phyloP scores from a whole-genome alignment of 2,113 vertebrate species.

The Elachura formosa region DNA sequence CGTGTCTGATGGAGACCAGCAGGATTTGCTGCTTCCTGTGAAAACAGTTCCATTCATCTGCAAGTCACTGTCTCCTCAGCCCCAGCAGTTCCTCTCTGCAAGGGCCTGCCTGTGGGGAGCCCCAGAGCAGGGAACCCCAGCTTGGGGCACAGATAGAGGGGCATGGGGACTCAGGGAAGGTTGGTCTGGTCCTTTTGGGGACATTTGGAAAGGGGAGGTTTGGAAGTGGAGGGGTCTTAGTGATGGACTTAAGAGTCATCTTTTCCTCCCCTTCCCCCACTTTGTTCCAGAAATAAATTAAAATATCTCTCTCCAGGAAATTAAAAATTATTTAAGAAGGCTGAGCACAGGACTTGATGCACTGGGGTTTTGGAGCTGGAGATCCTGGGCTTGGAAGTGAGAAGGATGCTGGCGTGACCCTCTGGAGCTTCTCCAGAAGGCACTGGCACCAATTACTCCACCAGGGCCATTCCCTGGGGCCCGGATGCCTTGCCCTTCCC shows the following conservation, averaged over 20 bases:
- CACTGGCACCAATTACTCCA: background rate
- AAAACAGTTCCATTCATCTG: background rate
- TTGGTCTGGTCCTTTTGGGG: background rate
- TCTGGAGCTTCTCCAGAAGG: background rate
- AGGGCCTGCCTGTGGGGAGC: background rate
- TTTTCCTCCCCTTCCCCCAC: background rate
- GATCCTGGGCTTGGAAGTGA: background rate
- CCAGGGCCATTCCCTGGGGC: background rate
- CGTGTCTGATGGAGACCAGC: background rate
- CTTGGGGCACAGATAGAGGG: background rate
- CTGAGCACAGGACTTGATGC: background rate
- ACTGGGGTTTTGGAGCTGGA: background rate
- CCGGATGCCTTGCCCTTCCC: background rate
- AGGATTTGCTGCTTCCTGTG: background rate
- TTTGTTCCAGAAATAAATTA: constrained; percentile 39
- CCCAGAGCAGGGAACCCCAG: background rate
- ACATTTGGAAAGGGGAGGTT: background rate
- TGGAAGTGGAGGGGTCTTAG: background rate
- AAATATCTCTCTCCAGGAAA: constrained; percentile 47
- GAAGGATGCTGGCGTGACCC: background rate
- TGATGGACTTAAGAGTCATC: background rate
- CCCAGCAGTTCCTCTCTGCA: background rate
- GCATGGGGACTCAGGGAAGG: background rate
- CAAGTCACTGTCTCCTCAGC: background rate
- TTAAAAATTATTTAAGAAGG: constrained; percentile 2